A percentile compares a stretch with the other conserved stretches of the same genome.
Conservation (phyloP, 1,140 invertebrate species). For the Ips typographus region DNA sequence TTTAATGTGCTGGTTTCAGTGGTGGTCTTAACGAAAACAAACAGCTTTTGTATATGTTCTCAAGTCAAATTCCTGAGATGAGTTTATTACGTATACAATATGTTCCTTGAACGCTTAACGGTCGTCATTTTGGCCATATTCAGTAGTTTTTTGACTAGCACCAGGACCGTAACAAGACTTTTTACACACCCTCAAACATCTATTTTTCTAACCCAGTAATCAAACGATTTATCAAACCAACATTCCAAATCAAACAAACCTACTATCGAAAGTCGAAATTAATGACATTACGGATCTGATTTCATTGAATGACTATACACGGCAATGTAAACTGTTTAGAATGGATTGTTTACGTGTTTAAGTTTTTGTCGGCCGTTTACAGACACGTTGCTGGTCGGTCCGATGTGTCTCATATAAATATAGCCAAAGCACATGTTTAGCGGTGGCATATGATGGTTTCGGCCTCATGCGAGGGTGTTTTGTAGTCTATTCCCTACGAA, state of each 20-base stretch:
- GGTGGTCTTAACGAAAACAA: constrained; percentile 30
- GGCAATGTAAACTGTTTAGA: constrained; percentile 40
- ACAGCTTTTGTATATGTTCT: constrained; percentile 28
- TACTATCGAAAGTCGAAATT: neutral
- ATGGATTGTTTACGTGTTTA: constrained; percentile 44
- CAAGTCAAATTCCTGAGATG: constrained; percentile 25
- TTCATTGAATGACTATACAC: constrained; percentile 23
- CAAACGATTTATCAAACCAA: too few species aligned
- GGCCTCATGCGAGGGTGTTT: constrained; percentile 26
- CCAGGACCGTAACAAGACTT: constrained; percentile 13
- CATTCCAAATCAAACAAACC: too few species aligned
- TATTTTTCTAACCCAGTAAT: too few species aligned
- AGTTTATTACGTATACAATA: constrained; percentile 33
- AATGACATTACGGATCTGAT: constrained; percentile 20
- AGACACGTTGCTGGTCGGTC: constrained; percentile 43
- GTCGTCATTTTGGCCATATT: constrained; percentile 35
- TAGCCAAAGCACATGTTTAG: constrained; percentile 44
- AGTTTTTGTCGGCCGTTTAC: constrained; percentile 45
- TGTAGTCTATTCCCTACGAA: constrained; percentile 21
- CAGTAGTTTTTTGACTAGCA: constrained; percentile 22
- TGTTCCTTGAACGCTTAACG: constrained; percentile 28
- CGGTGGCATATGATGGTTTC: constrained; percentile 35
- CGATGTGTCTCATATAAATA: constrained; percentile 45
- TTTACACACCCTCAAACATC: too few species aligned
- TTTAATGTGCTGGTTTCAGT: constrained; percentile 16